Conservation (phyloP, 2,797 vertebrate genomes). For the Eidolon dupreanum region DNA sequence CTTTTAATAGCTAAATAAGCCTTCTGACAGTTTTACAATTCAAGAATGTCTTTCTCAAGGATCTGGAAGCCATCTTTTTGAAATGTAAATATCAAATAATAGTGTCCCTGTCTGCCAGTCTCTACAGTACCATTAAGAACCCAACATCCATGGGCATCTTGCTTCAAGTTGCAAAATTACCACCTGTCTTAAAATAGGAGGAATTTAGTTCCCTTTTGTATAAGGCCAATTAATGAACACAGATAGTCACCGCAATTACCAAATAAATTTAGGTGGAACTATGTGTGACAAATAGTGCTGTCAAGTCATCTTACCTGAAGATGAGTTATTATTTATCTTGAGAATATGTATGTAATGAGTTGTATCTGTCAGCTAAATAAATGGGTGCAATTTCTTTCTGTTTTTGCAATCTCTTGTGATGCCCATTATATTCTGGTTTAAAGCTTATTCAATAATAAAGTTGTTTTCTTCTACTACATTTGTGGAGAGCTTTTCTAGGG, state of each 20-base stretch:
- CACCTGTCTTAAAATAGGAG: background rate
- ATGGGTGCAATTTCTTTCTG: background rate
- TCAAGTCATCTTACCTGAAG: background rate
- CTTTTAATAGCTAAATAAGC: background rate
- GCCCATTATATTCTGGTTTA: background rate
- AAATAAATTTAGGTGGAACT: background rate
- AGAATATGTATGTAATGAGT: background rate
- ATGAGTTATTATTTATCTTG: background rate
- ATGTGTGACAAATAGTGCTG: background rate
- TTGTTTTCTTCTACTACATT: slow-evolving; percentile 1
- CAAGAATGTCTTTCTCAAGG: background rate
- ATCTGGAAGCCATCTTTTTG: background rate
- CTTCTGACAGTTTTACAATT: background rate
- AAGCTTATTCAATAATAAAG: background rate
- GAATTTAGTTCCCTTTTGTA: background rate
- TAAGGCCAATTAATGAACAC: background rate
- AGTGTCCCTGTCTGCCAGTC: background rate
- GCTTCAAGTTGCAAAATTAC: background rate
- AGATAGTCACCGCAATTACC: background rate
- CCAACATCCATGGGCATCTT: background rate
- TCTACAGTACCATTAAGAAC: background rate
- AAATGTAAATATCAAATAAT: background rate
- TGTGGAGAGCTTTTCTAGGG: background rate
- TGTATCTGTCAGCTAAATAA: background rate
- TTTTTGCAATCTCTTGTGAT: background rate